phyloP scores from a whole-genome alignment of 2,888 invertebrate species.

The Tetheella fluctuosa region DNA sequence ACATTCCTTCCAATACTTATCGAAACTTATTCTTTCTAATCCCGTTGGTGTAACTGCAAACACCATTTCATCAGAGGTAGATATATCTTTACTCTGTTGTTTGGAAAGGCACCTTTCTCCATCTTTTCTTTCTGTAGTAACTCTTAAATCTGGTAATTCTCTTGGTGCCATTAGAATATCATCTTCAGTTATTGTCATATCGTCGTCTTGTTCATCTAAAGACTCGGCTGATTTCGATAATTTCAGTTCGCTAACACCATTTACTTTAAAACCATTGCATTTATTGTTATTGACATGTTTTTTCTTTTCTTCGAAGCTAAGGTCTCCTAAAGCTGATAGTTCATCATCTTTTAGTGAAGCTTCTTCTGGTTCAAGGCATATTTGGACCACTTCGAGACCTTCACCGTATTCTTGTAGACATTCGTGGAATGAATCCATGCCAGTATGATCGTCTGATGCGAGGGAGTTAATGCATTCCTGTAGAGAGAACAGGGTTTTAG shows the following conservation, averaged over 20 bases:
- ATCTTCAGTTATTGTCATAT: conserved; percentile 80
- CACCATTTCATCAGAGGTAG: conserved; percentile 82
- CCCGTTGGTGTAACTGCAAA: conserved; percentile 82
- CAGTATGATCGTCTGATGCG: conserved; percentile 85
- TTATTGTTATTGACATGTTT: conserved; percentile 38
- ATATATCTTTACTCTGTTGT: conserved; percentile 79
- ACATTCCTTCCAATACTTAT: conserved; percentile 77
- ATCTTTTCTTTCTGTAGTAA: conserved; percentile 55
- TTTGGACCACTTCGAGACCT: conserved; percentile 85
- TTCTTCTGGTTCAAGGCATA: conserved; percentile 85
- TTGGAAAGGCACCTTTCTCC: conserved; percentile 65
- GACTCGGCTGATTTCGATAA: conserved; percentile 75
- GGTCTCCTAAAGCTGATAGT: conserved; percentile 71
- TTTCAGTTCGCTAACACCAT: conserved; percentile 62
- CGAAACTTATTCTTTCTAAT: conserved; percentile 79
- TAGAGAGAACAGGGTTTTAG: not conserved
- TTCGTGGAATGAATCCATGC: conserved; percentile 86
- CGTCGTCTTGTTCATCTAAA: conserved; percentile 74
- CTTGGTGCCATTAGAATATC: conserved; percentile 69
- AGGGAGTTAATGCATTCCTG: conserved; percentile 83
- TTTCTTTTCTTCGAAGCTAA: conserved; percentile 71
- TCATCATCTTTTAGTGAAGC: conserved; percentile 81
- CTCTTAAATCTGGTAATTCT: conserved; percentile 66
- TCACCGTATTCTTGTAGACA: conserved; percentile 87
- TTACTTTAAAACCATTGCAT: conserved; percentile 51